Conservation (phyloP, 2,797 vertebrate species). For the Tauraco hartlaubi region DNA sequence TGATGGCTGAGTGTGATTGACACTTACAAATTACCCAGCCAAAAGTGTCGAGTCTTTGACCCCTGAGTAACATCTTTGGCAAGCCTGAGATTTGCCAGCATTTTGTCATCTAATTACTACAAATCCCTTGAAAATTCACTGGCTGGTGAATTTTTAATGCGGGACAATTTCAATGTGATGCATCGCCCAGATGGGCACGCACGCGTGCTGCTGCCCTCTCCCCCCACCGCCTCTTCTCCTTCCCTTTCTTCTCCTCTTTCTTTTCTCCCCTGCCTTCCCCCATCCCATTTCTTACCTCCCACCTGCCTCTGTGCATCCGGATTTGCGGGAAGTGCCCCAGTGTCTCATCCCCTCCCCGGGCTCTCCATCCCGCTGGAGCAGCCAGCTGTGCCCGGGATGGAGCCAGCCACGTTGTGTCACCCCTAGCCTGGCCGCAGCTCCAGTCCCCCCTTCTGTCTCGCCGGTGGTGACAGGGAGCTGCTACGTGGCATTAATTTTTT, state of each 20-base stretch:
- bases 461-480: not conserved
- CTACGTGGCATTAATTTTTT: not conserved
- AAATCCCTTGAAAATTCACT: conserved; percentile 98
- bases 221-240: not conserved
- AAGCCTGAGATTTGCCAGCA: conserved; percentile 92
- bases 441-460: accelerated
- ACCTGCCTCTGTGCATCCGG: accelerated
- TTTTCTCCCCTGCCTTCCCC: not conserved
- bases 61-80: conserved; percentile 96
- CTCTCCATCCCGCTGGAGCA: not conserved
- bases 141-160: conserved; percentile 98
- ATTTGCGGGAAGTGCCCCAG: accelerated
- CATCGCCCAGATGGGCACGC: conserved; percentile 80
- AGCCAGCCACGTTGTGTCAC: not conserved
- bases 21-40: conserved; percentile 99
- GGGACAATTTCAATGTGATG: conserved; percentile 82
- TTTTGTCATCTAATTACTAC: conserved; percentile 99
- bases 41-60: conserved; percentile 97
- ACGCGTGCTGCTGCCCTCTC: not conserved
- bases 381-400: accelerated
- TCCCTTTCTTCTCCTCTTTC: not conserved
- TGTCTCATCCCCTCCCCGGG: not conserved
- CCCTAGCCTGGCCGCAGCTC: not conserved
- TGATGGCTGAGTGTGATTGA: conserved; percentile 95
- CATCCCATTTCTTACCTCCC: not conserved